Percentiles rank a stretch among this genome's conserved stretches.
Conservation (phyloP, 2,113 vertebrate genomes). For the Bos javanicus region DNA sequence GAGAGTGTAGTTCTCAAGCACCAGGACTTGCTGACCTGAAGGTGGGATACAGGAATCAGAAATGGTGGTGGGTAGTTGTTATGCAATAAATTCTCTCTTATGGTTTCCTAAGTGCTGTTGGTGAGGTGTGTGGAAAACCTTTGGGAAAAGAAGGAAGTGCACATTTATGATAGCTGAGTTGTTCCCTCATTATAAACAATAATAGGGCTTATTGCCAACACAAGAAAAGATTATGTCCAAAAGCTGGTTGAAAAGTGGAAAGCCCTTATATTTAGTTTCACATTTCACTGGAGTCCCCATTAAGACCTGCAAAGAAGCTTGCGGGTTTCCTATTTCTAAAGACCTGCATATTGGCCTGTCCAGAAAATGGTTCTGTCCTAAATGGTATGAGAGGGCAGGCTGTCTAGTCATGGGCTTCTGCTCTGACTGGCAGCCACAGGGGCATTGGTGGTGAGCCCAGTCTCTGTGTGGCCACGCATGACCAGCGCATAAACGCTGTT, state of each 20-base stretch:
- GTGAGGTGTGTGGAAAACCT: not conserved
- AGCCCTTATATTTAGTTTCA: not conserved
- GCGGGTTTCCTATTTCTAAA: not conserved
- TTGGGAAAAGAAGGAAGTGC: not conserved
- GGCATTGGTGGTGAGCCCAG: not conserved
- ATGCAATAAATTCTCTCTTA: not conserved
- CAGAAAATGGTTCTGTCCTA: not conserved
- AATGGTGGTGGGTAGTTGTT: not conserved
- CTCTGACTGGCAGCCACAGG: not conserved
- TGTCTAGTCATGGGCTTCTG: not conserved
- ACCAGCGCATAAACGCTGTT: rapidly evolving
- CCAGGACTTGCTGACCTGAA: not conserved
- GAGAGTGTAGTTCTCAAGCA: not conserved
- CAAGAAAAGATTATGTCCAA: not conserved
- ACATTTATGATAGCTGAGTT: not conserved
- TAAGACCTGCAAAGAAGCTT: not conserved
- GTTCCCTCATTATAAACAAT: not conserved
- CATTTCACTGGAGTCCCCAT: not conserved
- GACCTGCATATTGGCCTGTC: not conserved
- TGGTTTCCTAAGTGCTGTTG: not conserved
- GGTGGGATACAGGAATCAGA: not conserved
- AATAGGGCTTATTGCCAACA: not conserved
- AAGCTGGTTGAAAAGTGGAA: not conserved
- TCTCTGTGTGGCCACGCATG: rapidly evolving
- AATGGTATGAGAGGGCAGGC: not conserved